Conservation (phyloP, 2,797 vertebrate species). For the Spea hammondii region DNA sequence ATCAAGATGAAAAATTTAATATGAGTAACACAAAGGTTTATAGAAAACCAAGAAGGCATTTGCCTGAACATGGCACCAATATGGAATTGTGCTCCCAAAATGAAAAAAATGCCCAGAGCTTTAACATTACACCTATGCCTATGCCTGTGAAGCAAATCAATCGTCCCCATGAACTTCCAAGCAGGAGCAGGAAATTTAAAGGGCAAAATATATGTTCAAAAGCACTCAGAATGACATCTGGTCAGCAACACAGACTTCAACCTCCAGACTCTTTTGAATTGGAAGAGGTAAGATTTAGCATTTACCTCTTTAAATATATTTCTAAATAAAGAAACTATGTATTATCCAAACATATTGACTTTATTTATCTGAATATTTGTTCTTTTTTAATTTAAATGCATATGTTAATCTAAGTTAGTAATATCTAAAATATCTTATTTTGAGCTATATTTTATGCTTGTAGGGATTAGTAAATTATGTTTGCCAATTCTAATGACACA, state of each 20-base stretch:
- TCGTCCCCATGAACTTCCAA: conserved; percentile 39
- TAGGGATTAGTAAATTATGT: too few relatives aligned
- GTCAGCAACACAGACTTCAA: conserved; percentile 44
- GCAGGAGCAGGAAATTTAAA: conserved; percentile 34
- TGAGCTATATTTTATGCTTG: too few relatives aligned
- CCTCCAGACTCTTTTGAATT: conserved; percentile 75
- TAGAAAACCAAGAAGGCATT: conserved; percentile 39
- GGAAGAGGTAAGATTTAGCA: conserved; percentile 71
- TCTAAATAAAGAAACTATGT: too few relatives aligned
- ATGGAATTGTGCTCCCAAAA: fast-evolving
- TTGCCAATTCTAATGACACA: too few relatives aligned
- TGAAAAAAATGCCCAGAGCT: background rate
- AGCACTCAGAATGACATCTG: conserved; percentile 53
- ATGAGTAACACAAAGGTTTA: background rate
- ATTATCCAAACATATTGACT: too few relatives aligned
- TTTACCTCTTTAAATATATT: too few relatives aligned
- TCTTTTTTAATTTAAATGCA: too few relatives aligned
- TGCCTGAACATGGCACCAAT: conserved; percentile 39
- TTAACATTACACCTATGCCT: conserved; percentile 14
- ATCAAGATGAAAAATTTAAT: conserved; percentile 27
- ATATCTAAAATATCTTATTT: too few relatives aligned
- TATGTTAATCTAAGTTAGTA: too few relatives aligned
- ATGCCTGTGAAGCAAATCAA: conserved; percentile 27
- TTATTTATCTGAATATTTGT: too few relatives aligned
- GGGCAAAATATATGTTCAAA: conserved; percentile 42